phyloP scores from a whole-genome alignment of 1,140 invertebrate species.

The Leptinotarsa defecta region DNA sequence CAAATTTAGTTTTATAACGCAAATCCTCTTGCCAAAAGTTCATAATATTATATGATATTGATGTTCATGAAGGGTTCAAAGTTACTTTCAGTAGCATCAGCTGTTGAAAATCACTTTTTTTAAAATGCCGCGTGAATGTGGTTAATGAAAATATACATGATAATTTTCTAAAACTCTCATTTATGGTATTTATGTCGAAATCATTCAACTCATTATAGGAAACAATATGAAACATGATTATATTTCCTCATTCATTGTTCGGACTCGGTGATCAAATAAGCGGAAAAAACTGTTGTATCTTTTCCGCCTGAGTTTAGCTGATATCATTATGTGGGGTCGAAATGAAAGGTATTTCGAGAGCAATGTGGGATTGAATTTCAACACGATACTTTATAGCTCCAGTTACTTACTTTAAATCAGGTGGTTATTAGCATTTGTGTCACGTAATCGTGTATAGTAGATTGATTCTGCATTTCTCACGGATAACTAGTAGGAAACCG shows the following conservation, averaged over 20 bases:
- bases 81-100: too few relatives aligned
- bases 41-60: too few relatives aligned
- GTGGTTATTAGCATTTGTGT: not conserved
- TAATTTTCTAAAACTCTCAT: too few relatives aligned
- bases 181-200: too few relatives aligned
- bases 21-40: too few relatives aligned
- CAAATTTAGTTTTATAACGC: too few relatives aligned
- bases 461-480: not conserved
- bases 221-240: too few relatives aligned
- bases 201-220: too few relatives aligned
- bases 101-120: too few relatives aligned
- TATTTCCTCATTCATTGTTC: not conserved
- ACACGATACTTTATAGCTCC: constrained; percentile 3
- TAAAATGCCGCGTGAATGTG: too few relatives aligned
- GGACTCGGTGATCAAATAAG: not conserved
- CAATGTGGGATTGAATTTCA: constrained; percentile 3
- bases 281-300: not conserved
- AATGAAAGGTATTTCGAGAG: not conserved
- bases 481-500: not conserved
- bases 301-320: not conserved
- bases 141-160: too few relatives aligned
- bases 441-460: constrained; percentile 1
- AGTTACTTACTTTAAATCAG: not conserved
- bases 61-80: too few relatives aligned
- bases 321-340: not conserved